Evolutionary conservation across 2,797 vertebrate species (phyloP).

Genomic region (Pelobates cultripes): DNA sequence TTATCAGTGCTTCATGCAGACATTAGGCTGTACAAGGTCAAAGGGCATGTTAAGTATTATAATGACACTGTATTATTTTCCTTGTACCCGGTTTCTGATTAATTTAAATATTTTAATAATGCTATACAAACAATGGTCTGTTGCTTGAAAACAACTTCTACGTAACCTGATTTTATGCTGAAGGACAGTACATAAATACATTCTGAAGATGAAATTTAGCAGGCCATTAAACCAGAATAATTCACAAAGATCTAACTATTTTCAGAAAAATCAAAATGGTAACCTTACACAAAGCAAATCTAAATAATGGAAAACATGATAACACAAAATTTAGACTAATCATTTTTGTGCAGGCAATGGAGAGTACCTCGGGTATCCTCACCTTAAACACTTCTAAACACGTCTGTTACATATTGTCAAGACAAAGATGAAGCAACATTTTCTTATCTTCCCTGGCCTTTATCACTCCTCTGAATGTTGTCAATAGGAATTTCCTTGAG

Average conservation of each 20-base stretch:
- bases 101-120: neutral
- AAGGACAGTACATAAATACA: neutral
- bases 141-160: neutral
- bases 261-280: neutral
- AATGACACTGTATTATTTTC: neutral
- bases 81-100: neutral
- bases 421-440: slow-evolving; percentile 24
- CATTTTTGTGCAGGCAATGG: too few species aligned
- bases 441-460: slow-evolving; percentile 31
- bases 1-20: neutral
- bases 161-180: neutral
- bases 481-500: slow-evolving; percentile 35
- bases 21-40: neutral
- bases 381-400: too few species aligned
- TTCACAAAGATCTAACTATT: neutral
- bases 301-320: too few species aligned
- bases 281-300: too few species aligned
- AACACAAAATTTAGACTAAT: too few species aligned
- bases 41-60: neutral
- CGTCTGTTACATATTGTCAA: slow-evolving; percentile 3
- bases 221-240: neutral
- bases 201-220: neutral
- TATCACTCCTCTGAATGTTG: slow-evolving; percentile 21
- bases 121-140: neutral
- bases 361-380: too few species aligned